A percentile compares a stretch with the other conserved stretches of the same genome.
These are phyloP conservation scores for Actinopyga echinites DNA, from an alignment of 53 echinoderm and acorn worm genomes.

Conservation along the genomic window DNA sequence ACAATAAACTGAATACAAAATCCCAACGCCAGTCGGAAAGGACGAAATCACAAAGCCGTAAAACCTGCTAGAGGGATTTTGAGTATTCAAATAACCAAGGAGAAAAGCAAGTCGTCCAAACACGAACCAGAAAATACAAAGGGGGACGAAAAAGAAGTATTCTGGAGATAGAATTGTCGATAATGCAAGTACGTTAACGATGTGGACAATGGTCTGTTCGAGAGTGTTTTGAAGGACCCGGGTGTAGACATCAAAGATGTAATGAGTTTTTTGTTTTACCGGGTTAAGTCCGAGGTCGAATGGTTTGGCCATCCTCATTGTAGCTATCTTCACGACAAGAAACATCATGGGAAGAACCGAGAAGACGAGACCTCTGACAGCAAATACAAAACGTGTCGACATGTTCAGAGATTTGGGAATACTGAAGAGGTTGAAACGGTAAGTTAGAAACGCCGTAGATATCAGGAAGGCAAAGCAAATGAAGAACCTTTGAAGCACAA, in stretches of 20 bases:
- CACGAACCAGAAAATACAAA: slow-evolving; percentile 59
- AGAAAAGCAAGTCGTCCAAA: slow-evolving; percentile 46
- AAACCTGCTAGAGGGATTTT: slow-evolving; percentile 17
- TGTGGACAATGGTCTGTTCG: slow-evolving; percentile 65
- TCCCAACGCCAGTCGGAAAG: slow-evolving; percentile 29
- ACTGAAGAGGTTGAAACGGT: background rate
- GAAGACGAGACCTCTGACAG: slow-evolving; percentile 48
- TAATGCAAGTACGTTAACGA: slow-evolving; percentile 48
- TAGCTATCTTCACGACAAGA: slow-evolving; percentile 1
- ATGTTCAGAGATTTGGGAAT: background rate
- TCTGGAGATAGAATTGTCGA: slow-evolving; percentile 51
- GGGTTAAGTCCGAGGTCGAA: slow-evolving; percentile 18
- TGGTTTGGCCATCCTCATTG: background rate
- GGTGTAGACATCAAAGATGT: slow-evolving; percentile 29
- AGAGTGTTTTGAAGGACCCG: slow-evolving; percentile 76
- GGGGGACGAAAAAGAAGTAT: slow-evolving; percentile 58
- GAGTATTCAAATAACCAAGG: slow-evolving; percentile 53
- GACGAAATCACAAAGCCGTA: slow-evolving; percentile 61
- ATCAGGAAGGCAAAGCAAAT: slow-evolving; percentile 14
- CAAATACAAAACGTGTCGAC: slow-evolving; percentile 19
- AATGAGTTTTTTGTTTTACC: slow-evolving; percentile 2
- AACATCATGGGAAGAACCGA: slow-evolving; percentile 41
- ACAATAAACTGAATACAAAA: slow-evolving; percentile 37
- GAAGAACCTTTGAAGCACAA: background rate
- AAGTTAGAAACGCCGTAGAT: background rate